These are phyloP conservation scores for Melitaea athalia DNA, from an alignment of 2,888 invertebrate genomes.

Conservation along the genomic window DNA sequence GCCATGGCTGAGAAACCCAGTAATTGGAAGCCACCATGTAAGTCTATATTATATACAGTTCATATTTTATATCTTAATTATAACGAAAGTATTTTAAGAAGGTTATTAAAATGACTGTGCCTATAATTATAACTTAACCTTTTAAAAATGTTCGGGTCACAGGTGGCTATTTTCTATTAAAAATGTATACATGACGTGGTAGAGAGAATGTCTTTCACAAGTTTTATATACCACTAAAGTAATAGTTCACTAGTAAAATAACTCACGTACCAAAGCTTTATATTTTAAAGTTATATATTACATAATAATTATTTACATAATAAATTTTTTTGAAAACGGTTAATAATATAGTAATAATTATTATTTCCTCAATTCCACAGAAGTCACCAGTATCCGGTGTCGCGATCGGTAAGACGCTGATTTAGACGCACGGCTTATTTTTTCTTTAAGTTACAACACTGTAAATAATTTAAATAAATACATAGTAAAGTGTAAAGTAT, in stretches of 20 bases:
- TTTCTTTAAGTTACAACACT: constrained; percentile 44
- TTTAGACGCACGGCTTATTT: constrained; percentile 45
- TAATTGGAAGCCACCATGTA: constrained; percentile 45
- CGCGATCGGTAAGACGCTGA: constrained; percentile 49
- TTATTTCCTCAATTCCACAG: constrained; percentile 24
- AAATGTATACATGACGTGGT: no score
- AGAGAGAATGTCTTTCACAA: no score
- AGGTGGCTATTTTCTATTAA: background rate
- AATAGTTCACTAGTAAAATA: no score
- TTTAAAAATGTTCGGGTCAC: background rate
- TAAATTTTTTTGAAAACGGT: background rate
- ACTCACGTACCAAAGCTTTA: no score
- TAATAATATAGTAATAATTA: constrained; percentile 36
- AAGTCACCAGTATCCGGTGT: constrained; percentile 20
- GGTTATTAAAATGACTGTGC: background rate
- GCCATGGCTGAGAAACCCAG: constrained; percentile 29
- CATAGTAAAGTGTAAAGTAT: constrained; percentile 52
- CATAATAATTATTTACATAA: background rate
- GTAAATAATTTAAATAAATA: constrained; percentile 52
- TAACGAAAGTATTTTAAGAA: background rate
- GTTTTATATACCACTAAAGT: no score
- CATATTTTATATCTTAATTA: background rate
- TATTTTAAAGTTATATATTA: no score
- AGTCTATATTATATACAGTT: constrained; percentile 38
- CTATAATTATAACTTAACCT: background rate